Evolutionary conservation across 2,113 vertebrate genomes (phyloP).

Genomic region (Callipepla californica): DNA sequence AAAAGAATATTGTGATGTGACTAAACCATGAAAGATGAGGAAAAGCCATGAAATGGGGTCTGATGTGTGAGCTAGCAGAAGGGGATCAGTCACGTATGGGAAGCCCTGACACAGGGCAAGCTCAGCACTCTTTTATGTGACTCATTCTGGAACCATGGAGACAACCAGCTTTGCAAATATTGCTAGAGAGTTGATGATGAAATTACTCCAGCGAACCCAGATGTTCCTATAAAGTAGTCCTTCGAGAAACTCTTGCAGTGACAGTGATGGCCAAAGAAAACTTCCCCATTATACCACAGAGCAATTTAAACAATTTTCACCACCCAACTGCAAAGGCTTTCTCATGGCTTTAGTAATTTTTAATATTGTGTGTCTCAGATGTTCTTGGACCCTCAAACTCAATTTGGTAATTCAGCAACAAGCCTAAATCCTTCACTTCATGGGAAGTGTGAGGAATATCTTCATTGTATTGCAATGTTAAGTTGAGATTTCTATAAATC

Average conservation of each 20-base stretch:
- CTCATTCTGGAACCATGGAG: slow-evolving; percentile 20
- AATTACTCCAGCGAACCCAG: slow-evolving; percentile 23
- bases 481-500: not conserved
- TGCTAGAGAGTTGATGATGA: not conserved
- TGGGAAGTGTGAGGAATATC: not conserved
- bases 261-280: slow-evolving; percentile 49
- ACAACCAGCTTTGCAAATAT: slow-evolving; percentile 53
- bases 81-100: slow-evolving; percentile 45
- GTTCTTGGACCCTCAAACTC: not conserved
- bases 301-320: slow-evolving; percentile 16
- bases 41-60: slow-evolving; percentile 69
- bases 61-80: slow-evolving; percentile 39
- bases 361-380: not conserved
- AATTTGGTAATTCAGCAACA: not conserved
- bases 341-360: not conserved
- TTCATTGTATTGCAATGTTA: not conserved
- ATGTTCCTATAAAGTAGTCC: slow-evolving; percentile 32
- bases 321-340: not conserved
- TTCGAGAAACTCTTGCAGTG: slow-evolving; percentile 53
- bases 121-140: slow-evolving; percentile 25
- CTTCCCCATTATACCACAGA: slow-evolving; percentile 21
- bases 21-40: slow-evolving; percentile 68
- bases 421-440: not conserved
- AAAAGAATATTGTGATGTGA: slow-evolving; percentile 65
- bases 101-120: slow-evolving; percentile 36